Percentiles rank a stretch among this genome's conserved stretches.
Conservation (phyloP, 2,888 invertebrate species). For the Trichacis sp. region DNA sequence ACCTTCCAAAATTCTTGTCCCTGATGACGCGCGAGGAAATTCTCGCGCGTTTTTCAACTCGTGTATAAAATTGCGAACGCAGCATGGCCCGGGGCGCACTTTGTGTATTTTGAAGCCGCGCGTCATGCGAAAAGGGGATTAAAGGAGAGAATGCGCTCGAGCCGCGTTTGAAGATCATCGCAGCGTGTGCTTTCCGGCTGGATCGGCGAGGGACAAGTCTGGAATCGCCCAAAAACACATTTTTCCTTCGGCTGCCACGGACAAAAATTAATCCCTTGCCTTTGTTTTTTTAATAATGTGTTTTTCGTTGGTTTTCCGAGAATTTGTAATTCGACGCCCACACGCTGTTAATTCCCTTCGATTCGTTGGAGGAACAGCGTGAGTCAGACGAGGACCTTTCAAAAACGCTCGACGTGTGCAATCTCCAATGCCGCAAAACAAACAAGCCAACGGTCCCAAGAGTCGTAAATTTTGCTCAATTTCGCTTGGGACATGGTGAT, state of each 20-base stretch:
- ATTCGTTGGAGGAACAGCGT: too few relatives aligned
- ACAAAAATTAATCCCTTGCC: background rate
- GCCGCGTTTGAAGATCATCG: conserved; percentile 46
- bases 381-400: too few relatives aligned
- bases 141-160: conserved; percentile 29
- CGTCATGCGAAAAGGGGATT: conserved; percentile 22
- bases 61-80: conserved; percentile 51
- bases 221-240: background rate
- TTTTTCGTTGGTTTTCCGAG: background rate
- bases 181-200: conserved; percentile 42
- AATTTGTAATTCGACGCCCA: background rate
- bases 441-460: too few relatives aligned
- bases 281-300: background rate
- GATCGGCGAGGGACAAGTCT: background rate
- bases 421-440: too few relatives aligned
- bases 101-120: conserved; percentile 29
- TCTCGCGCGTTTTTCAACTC: conserved; percentile 47
- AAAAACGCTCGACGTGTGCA: too few relatives aligned
- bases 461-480: too few relatives aligned
- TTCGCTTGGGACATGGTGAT: too few relatives aligned
- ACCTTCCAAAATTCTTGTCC: conserved; percentile 43
- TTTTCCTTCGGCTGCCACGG: background rate
- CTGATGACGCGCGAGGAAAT: conserved; percentile 32
- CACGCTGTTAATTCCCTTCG: too few relatives aligned
- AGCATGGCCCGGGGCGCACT: conserved; percentile 12